phyloP scores from a whole-genome alignment of 2,797 vertebrate species.

The Rhinatrema bivittatum region DNA sequence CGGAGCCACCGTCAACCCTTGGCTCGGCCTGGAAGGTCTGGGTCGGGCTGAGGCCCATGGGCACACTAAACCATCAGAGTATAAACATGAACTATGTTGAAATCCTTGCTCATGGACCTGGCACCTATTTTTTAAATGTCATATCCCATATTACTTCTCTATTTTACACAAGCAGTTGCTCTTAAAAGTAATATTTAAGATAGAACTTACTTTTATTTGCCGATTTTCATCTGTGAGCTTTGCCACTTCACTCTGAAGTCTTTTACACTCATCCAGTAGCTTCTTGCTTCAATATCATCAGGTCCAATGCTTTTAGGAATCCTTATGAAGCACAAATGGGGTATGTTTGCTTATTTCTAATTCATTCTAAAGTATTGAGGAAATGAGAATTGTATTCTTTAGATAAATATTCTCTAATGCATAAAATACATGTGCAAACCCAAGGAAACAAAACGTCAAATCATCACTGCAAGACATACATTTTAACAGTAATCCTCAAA shows the following conservation, averaged over 20 bases:
- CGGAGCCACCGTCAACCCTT: no score
- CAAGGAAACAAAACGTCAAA: constrained; percentile 14
- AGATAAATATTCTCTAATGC: constrained; percentile 15
- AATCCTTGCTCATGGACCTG: no score
- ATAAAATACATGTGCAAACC: constrained; percentile 9
- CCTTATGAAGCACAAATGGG: constrained; percentile 68
- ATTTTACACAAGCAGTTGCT: neutral
- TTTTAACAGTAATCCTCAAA: constrained; percentile 1
- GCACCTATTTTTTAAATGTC: no score
- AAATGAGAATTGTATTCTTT: constrained; percentile 25
- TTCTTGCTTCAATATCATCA: constrained; percentile 84
- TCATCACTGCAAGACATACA: neutral
- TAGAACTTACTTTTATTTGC: constrained; percentile 78
- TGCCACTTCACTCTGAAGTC: constrained; percentile 78
- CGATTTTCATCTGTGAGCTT: constrained; percentile 88
- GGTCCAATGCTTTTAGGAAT: constrained; percentile 56
- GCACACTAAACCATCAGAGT: no score
- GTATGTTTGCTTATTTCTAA: constrained; percentile 69
- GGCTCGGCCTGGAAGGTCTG: no score
- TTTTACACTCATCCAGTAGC: constrained; percentile 87
- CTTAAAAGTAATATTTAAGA: neutral
- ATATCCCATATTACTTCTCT: no score
- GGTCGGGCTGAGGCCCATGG: no score
- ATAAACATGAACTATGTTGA: no score
- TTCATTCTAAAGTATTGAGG: constrained; percentile 76